Conservation (phyloP, 2,888 invertebrate genomes). For the Lymantria dispar region DNA sequence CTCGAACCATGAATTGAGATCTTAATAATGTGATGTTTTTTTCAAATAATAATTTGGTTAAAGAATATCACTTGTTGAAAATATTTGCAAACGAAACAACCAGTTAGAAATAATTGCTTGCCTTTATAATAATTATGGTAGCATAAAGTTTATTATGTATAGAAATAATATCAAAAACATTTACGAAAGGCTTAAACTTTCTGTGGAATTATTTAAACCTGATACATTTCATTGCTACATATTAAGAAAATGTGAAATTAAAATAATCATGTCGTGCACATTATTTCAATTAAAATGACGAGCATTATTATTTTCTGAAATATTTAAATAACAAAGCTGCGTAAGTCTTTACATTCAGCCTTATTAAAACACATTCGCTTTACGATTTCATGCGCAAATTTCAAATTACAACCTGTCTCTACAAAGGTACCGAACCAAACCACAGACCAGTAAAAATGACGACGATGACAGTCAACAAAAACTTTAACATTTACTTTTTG, state of each 20-base stretch:
- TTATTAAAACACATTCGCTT: slow-evolving; percentile 27
- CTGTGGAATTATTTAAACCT: no score
- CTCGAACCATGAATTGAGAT: no score
- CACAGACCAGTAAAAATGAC: slow-evolving; percentile 41
- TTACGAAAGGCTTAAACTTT: no score
- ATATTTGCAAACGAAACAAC: no score
- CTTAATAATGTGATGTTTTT: no score
- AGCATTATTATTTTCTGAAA: neutral
- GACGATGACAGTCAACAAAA: slow-evolving; percentile 35
- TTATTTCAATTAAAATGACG: neutral
- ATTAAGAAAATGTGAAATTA: neutral
- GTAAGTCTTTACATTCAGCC: slow-evolving; percentile 29
- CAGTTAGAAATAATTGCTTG: no score
- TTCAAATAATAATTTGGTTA: no score
- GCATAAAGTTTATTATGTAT: no score
- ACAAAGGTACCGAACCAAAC: slow-evolving; percentile 38
- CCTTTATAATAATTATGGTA: no score
- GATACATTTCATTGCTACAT: no score
- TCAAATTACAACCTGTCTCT: slow-evolving; percentile 43
- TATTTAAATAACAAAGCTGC: slow-evolving; percentile 24
- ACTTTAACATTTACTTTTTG: slow-evolving; percentile 35
- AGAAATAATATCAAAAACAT: no score
- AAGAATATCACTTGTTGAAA: no score
- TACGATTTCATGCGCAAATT: slow-evolving; percentile 47
- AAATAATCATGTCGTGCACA: neutral